A percentile compares a stretch with the other conserved stretches of the same genome.
These are phyloP conservation scores for Zaprionus inermis DNA, from an alignment of 1,140 invertebrate genomes.

Conservation along the genomic window DNA sequence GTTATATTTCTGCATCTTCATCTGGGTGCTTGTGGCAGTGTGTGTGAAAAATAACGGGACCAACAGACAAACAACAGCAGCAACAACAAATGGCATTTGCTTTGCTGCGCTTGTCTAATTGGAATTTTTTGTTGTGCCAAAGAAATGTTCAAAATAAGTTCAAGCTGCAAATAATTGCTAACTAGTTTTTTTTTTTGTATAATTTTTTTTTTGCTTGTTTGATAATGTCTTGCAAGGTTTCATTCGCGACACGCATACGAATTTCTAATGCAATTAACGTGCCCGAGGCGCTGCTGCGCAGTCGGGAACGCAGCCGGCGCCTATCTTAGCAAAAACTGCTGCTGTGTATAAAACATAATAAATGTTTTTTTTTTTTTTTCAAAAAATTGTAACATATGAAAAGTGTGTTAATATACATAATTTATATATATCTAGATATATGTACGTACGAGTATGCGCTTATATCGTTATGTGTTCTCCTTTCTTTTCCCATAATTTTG, in stretches of 20 bases:
- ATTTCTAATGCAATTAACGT: slow-evolving; percentile 79
- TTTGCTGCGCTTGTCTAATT: slow-evolving; percentile 58
- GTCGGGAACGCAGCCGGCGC: slow-evolving; percentile 22
- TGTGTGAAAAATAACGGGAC: slow-evolving; percentile 70
- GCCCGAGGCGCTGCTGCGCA: slow-evolving; percentile 29
- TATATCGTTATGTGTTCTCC: slow-evolving; percentile 22
- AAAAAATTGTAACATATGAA: not conserved
- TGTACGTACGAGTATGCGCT: not conserved
- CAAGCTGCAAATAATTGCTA: slow-evolving; percentile 72
- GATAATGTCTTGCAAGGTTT: slow-evolving; percentile 55
- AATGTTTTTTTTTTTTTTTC: slow-evolving; percentile 41
- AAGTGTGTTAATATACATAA: slow-evolving; percentile 5
- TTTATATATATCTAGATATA: slow-evolving; percentile 8
- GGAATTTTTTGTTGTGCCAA: slow-evolving; percentile 63
- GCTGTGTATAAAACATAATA: slow-evolving; percentile 56
- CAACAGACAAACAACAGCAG: slow-evolving; percentile 45
- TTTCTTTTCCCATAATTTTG: slow-evolving; percentile 24
- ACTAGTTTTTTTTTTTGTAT: slow-evolving; percentile 52
- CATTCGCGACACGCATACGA: slow-evolving; percentile 64
- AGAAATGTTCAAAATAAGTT: slow-evolving; percentile 55
- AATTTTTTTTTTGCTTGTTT: slow-evolving; percentile 51
- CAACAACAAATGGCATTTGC: slow-evolving; percentile 63
- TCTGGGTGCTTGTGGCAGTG: slow-evolving; percentile 19
- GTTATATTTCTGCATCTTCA: slow-evolving; percentile 12
- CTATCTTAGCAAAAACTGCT: slow-evolving; percentile 31